phyloP scores from a whole-genome alignment of 2,113 vertebrate genomes.

The Tonatia bakeri region DNA sequence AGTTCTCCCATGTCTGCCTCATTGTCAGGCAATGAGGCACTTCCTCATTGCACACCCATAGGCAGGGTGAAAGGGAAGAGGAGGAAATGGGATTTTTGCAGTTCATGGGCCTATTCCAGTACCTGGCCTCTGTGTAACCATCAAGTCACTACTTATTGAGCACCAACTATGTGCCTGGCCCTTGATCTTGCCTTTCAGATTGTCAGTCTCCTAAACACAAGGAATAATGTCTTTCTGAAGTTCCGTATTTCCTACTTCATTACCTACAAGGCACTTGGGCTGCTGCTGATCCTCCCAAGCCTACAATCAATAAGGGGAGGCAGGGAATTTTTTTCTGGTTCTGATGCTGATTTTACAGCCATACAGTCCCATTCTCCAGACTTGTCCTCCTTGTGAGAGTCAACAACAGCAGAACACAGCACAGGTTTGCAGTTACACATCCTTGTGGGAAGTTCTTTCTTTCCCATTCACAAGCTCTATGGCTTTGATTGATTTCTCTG shows the following conservation, averaged over 20 bases:
- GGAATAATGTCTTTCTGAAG: neutral
- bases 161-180: neutral
- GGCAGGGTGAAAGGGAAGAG: constrained; percentile 53
- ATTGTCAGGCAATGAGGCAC: constrained; percentile 59
- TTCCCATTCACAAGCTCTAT: neutral
- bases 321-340: neutral
- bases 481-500: neutral
- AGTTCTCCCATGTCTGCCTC: constrained; percentile 53
- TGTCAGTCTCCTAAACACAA: neutral
- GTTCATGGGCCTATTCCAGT: neutral
- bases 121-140: neutral
- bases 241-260: neutral
- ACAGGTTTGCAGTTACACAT: neutral
- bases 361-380: neutral
- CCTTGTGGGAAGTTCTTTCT: neutral
- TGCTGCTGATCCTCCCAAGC: neutral
- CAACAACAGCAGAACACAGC: neutral
- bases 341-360: neutral
- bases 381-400: neutral
- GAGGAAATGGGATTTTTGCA: constrained; percentile 56
- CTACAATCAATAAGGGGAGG: neutral
- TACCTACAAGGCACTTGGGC: neutral
- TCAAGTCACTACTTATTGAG: neutral
- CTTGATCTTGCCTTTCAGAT: neutral
- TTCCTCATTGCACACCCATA: constrained; percentile 60